These are phyloP conservation scores for Argya squamiceps DNA, from an alignment of 2,797 vertebrate species.

Conservation along the genomic window DNA sequence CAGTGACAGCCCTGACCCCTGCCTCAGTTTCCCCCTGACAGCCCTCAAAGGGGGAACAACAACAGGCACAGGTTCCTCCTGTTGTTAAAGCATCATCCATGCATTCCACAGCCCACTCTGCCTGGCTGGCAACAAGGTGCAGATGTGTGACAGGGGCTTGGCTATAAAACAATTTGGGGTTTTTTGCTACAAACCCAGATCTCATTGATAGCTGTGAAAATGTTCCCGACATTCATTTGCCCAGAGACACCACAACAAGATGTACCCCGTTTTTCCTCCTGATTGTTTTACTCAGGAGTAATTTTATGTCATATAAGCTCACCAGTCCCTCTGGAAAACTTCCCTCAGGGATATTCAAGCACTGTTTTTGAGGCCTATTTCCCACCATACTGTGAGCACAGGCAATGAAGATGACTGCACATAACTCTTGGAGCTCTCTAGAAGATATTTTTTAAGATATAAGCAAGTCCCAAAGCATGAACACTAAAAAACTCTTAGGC, in stretches of 20 bases:
- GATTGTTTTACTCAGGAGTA: neutral
- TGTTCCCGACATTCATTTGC: neutral
- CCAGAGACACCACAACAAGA: neutral
- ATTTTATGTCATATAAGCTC: neutral
- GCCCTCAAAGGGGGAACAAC: neutral
- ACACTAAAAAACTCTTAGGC: neutral
- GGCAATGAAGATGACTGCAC: neutral
- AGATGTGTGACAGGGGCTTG: neutral
- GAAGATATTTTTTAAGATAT: neutral
- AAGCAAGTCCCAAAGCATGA: neutral
- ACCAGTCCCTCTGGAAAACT: neutral
- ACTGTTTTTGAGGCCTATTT: neutral
- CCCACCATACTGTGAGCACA: neutral
- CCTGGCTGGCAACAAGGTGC: neutral
- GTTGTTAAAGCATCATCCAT: fast-evolving
- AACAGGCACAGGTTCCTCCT: neutral
- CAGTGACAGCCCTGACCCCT: neutral
- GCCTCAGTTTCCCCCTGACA: neutral
- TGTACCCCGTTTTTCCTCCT: neutral
- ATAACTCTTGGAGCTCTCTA: neutral
- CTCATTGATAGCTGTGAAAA: neutral
- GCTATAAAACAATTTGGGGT: neutral
- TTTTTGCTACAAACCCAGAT: neutral
- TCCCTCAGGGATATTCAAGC: neutral
- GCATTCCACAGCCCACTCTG: neutral